Evolutionary conservation across 1,140 invertebrate genomes (phyloP).

Genomic region (Ericerus pela): DNA sequence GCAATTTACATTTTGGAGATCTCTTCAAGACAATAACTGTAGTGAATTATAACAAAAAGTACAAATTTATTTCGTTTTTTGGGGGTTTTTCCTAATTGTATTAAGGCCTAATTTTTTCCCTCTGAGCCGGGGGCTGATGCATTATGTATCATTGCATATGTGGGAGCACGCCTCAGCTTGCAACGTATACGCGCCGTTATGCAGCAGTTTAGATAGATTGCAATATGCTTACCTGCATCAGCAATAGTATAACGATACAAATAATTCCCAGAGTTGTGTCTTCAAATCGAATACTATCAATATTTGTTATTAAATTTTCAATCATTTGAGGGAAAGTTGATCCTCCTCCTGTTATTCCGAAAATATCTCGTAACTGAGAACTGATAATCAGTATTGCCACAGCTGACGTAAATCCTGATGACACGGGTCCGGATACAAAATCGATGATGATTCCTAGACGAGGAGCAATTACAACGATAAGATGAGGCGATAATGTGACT

Average conservation of each 20-base stretch:
- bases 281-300: constrained; percentile 42
- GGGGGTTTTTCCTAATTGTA: too few species aligned
- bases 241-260: constrained; percentile 54
- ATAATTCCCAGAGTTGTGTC: constrained; percentile 51
- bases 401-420: constrained; percentile 82
- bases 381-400: constrained; percentile 79
- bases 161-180: too few species aligned
- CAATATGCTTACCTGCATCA: constrained; percentile 46
- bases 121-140: too few species aligned
- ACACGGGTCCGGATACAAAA: constrained; percentile 84
- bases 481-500: not conserved
- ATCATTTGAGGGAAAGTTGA: constrained; percentile 56
- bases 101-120: too few species aligned
- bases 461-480: constrained; percentile 14
- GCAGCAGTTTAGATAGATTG: too few species aligned
- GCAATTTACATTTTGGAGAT: too few species aligned
- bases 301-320: constrained; percentile 44
- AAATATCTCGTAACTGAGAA: constrained; percentile 71
- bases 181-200: too few species aligned
- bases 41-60: too few species aligned
- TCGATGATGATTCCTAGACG: constrained; percentile 73
- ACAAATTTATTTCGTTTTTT: too few species aligned
- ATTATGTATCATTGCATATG: too few species aligned
- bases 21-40: too few species aligned
- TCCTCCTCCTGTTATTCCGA: constrained; percentile 59